phyloP scores from a whole-genome alignment of 2,888 invertebrate genomes.

The Automeris io region DNA sequence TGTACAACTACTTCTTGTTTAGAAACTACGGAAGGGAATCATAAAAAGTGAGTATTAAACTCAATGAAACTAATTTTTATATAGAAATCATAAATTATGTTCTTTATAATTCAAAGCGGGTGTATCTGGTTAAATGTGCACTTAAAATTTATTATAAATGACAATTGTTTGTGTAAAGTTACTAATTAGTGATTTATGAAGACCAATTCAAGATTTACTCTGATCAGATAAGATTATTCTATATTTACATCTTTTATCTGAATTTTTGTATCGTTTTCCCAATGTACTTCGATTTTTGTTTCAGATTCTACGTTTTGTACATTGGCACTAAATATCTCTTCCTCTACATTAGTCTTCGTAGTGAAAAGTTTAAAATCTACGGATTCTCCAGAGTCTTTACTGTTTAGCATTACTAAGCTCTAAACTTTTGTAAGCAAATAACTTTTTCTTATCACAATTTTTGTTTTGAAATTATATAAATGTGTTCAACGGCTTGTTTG shows the following conservation, averaged over 20 bases:
- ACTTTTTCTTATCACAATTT: slow-evolving; percentile 7
- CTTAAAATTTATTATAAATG: too few species aligned
- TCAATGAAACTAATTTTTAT: not conserved
- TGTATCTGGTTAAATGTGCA: too few species aligned
- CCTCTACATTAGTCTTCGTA: too few species aligned
- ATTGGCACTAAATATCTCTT: too few species aligned
- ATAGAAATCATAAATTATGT: too few species aligned
- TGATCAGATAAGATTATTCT: slow-evolving; percentile 24
- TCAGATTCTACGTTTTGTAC: slow-evolving; percentile 29
- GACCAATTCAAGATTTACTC: not conserved
- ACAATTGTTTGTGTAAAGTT: too few species aligned
- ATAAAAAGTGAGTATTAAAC: slow-evolving; percentile 17
- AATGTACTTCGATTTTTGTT: slow-evolving; percentile 42
- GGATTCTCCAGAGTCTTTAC: not conserved
- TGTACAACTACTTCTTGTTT: slow-evolving; percentile 10
- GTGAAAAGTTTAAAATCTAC: too few species aligned
- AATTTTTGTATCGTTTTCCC: slow-evolving; percentile 29
- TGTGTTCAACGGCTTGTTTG: slow-evolving; percentile 20
- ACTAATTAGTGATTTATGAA: too few species aligned
- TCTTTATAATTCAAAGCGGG: too few species aligned
- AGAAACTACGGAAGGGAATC: slow-evolving; percentile 8
- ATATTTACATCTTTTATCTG: slow-evolving; percentile 11
- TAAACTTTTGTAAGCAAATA: slow-evolving; percentile 16
- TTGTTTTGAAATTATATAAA: slow-evolving; percentile 3
- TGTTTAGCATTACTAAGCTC: not conserved